Conservation (phyloP, 2,113 vertebrate genomes). For the Mixornis gularis region DNA sequence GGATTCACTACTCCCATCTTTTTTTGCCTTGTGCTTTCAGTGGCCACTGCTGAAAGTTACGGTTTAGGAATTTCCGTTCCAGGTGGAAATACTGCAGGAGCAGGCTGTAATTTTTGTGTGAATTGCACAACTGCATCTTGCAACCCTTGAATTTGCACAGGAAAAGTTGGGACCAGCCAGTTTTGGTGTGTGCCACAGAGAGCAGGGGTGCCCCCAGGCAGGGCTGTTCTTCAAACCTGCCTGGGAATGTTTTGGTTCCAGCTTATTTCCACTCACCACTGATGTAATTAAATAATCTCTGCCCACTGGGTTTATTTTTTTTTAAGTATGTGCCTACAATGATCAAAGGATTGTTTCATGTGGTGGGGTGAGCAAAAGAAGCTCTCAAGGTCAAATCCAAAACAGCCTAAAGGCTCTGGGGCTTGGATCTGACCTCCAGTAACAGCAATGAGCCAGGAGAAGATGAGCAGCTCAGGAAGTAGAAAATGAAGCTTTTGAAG, state of each 20-base stretch:
- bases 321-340: neutral
- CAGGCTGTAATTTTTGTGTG: neutral
- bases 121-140: neutral
- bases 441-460: neutral
- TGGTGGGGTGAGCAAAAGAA: neutral
- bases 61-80: neutral
- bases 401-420: neutral
- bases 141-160: neutral
- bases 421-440: neutral
- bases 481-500: conserved; percentile 32
- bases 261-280: neutral
- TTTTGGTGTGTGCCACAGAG: neutral
- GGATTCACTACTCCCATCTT: neutral
- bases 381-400: conserved; percentile 3
- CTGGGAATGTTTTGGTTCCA: neutral
- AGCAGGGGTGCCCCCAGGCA: neutral
- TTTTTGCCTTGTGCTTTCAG: neutral
- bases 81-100: neutral
- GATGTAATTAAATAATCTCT: neutral
- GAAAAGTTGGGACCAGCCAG: neutral
- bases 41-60: neutral
- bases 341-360: neutral
- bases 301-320: neutral
- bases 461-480: conserved; percentile 3
- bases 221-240: neutral